A percentile compares a stretch with the other conserved stretches of the same genome.
Evolutionary conservation across 2,888 invertebrate genomes (phyloP).

Genomic region (Caenorhabditis japonica): DNA sequence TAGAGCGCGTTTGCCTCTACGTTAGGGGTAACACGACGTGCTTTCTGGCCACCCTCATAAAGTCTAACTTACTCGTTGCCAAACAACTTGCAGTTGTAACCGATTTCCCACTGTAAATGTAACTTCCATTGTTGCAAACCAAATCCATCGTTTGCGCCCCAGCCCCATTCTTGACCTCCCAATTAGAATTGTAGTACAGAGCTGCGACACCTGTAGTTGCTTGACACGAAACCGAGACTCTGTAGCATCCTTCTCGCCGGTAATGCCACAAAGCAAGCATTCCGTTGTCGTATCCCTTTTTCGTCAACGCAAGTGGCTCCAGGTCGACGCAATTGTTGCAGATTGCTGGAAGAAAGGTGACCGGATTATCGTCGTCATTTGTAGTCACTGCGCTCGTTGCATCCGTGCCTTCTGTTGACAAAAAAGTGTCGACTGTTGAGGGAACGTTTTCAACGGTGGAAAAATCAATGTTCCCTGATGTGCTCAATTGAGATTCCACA

Average conservation of each 20-base stretch:
- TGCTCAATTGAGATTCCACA: constrained; percentile 11
- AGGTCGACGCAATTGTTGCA: constrained; percentile 32
- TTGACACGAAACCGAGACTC: constrained; percentile 46
- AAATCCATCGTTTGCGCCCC: constrained; percentile 35
- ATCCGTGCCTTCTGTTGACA: constrained; percentile 8
- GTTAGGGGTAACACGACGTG: too few species aligned
- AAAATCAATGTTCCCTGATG: too few species aligned
- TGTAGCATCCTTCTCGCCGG: constrained; percentile 34
- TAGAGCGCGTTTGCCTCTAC: too few species aligned
- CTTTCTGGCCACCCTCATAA: too few species aligned
- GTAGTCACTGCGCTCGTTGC: constrained; percentile 2
- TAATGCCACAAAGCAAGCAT: constrained; percentile 50
- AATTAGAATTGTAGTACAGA: constrained; percentile 34
- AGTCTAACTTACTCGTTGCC: constrained; percentile 18
- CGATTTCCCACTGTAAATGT: constrained; percentile 23
- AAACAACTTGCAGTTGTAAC: constrained; percentile 40
- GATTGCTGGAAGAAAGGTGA: constrained; percentile 14
- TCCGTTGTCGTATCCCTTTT: constrained; percentile 32
- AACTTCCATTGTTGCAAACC: constrained; percentile 40
- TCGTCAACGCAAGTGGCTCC: constrained; percentile 18
- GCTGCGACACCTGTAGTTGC: constrained; percentile 29
- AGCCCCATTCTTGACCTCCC: constrained; percentile 16
- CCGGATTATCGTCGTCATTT: constrained; percentile 9
- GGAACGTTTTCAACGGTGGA: constrained; percentile 21
- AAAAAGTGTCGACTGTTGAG: constrained; percentile 11